Conservation (phyloP, 1,140 invertebrate species). For the Drosophila mojavensis region DNA sequence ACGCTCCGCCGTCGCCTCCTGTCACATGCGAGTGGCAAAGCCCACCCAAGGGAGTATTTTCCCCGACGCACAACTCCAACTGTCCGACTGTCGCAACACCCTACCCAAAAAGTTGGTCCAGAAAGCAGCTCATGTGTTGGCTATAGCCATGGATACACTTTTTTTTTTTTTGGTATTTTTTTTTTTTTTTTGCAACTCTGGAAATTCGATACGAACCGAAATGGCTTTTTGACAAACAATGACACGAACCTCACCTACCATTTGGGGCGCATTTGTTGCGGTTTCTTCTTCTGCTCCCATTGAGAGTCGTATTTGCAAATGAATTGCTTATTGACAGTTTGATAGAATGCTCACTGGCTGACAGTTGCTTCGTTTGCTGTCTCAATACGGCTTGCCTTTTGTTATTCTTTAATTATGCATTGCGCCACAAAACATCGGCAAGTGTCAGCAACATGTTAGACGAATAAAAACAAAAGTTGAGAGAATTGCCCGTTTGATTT, state of each 20-base stretch:
- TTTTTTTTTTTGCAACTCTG: conserved; percentile 32
- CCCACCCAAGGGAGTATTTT: conserved; percentile 43
- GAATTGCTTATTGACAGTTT: conserved; percentile 83
- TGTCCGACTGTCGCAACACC: conserved; percentile 21
- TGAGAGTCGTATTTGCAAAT: conserved; percentile 74
- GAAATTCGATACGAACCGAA: conserved; percentile 74
- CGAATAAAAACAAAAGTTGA: conserved; percentile 14
- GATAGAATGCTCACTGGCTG: conserved; percentile 70
- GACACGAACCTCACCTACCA: conserved; percentile 72
- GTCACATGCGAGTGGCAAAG: conserved; percentile 37
- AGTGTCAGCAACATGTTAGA: conserved; percentile 11
- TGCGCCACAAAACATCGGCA: conserved; percentile 9
- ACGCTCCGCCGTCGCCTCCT: conserved; percentile 29
- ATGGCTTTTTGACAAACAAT: conserved; percentile 82
- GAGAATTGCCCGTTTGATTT: not conserved
- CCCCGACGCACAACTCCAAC: conserved; percentile 19
- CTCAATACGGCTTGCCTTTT: conserved; percentile 42
- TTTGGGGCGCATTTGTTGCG: conserved; percentile 27
- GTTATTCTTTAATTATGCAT: conserved; percentile 77
- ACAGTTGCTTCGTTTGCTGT: conserved; percentile 44
- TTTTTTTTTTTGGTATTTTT: not conserved
- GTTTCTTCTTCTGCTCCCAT: conserved; percentile 45
- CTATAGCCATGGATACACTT: conserved; percentile 2
- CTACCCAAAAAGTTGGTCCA: conserved; percentile 34
- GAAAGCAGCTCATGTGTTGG: conserved; percentile 11